phyloP scores from a whole-genome alignment of 2,797 vertebrate species.

The Gastrophryne carolinensis region DNA sequence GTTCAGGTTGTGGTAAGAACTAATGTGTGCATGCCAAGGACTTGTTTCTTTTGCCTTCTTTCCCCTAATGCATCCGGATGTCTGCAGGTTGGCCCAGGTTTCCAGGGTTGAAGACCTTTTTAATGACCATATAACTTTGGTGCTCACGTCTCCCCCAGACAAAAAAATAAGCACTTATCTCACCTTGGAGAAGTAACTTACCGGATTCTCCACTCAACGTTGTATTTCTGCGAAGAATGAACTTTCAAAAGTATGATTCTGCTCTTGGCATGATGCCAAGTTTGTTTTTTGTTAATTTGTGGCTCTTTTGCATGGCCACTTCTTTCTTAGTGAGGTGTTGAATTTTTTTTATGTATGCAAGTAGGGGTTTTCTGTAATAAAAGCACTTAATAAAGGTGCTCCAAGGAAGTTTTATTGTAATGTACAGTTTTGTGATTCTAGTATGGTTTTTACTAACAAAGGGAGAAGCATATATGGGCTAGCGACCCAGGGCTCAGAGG shows the following conservation, averaged over 20 bases:
- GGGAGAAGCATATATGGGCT: too few relatives aligned
- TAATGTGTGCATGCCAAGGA: background rate
- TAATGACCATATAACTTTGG: background rate
- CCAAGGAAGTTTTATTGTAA: background rate
- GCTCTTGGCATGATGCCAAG: background rate
- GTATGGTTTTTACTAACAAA: too few relatives aligned
- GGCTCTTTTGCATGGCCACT: background rate
- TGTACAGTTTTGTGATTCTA: background rate
- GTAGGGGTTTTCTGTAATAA: constrained; percentile 42
- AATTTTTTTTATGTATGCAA: constrained; percentile 31
- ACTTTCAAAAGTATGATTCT: too few relatives aligned
- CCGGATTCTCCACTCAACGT: too few relatives aligned
- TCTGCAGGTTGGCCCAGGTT: background rate
- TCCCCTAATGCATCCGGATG: background rate
- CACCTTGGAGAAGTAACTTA: too few relatives aligned
- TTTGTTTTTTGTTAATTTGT: constrained; percentile 18
- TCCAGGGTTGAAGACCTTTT: background rate
- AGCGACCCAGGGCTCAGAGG: too few relatives aligned
- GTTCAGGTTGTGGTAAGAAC: background rate
- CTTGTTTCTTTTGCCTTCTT: background rate
- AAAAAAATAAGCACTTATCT: background rate
- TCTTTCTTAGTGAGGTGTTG: constrained; percentile 10
- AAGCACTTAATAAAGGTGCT: constrained; percentile 39
- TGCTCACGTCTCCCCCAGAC: background rate
- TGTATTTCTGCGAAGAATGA: too few relatives aligned